Evolutionary conservation across 1,140 invertebrate species (phyloP).

Genomic region (Drosophila nannoptera): DNA sequence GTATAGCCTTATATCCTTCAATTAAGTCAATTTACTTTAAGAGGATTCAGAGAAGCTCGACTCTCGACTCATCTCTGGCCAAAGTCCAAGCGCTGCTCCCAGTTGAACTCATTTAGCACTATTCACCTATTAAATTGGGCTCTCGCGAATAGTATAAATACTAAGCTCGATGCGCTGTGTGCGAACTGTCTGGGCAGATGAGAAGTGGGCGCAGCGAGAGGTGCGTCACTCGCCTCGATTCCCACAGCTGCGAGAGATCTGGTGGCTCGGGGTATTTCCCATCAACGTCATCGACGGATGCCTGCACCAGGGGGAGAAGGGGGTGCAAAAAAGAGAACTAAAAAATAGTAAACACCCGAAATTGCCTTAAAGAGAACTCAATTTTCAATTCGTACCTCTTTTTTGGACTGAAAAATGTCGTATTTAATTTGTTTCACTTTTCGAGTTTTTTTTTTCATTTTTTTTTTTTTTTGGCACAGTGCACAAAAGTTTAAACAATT

Average conservation of each 20-base stretch:
- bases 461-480: conserved; percentile 51
- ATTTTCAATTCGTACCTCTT: conserved; percentile 25
- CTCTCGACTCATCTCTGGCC: no score
- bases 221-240: conserved; percentile 47
- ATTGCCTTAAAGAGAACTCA: conserved; percentile 32
- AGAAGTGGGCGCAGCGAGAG: conserved; percentile 20
- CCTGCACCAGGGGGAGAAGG: not conserved
- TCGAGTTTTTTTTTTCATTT: conserved; percentile 17
- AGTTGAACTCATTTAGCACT: no score
- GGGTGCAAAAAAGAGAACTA: not conserved
- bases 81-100: no score
- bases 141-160: no score
- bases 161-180: not conserved
- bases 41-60: no score
- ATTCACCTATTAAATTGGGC: no score
- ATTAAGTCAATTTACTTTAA: no score
- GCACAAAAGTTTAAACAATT: conserved; percentile 76
- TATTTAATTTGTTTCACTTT: conserved; percentile 14
- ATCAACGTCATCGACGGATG: conserved; percentile 61
- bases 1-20: no score
- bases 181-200: not conserved
- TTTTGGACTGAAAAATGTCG: not conserved
- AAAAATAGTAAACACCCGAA: conserved; percentile 12
- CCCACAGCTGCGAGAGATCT: conserved; percentile 55
- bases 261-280: conserved; percentile 44